Conservation (phyloP, 2,888 invertebrate species). For the Cheilosia scutellata region DNA sequence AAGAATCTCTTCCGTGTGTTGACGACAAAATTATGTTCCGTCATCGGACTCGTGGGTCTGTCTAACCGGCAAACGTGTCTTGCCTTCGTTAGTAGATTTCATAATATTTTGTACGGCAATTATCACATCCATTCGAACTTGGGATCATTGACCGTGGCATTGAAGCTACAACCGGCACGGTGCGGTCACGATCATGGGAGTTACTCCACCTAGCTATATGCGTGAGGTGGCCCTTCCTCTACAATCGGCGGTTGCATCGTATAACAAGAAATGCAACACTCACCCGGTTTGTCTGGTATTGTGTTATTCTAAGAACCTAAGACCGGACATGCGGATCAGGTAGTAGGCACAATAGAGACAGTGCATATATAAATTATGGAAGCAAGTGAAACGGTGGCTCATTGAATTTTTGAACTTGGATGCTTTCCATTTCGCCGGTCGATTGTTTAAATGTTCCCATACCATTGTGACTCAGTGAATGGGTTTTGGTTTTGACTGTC, state of each 20-base stretch:
- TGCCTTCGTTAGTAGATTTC: conserved; percentile 54
- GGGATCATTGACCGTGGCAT: conserved; percentile 71
- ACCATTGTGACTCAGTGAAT: conserved; percentile 10
- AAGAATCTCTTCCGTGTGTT: conserved; percentile 58
- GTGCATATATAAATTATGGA: conserved; percentile 20
- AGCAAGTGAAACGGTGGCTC: conserved; percentile 2
- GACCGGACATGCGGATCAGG: conserved; percentile 50
- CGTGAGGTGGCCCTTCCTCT: conserved; percentile 28
- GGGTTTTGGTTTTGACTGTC: background rate
- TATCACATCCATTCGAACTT: conserved; percentile 48
- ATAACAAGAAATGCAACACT: background rate
- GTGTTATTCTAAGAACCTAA: conserved; percentile 33
- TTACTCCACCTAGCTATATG: conserved; percentile 10
- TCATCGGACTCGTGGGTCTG: conserved; percentile 32
- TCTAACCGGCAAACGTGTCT: conserved; percentile 65
- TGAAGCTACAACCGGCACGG: conserved; percentile 46
- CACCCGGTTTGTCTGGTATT: conserved; percentile 28
- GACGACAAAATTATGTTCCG: conserved; percentile 32
- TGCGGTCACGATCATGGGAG: conserved; percentile 47
- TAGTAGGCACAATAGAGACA: conserved; percentile 26
- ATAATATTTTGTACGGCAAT: conserved; percentile 49
- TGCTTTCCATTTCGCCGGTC: conserved; percentile 57
- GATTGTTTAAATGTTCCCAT: conserved; percentile 21
- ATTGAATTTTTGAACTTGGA: conserved; percentile 3
- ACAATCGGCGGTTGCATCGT: background rate